Evolutionary conservation across 2,888 invertebrate genomes (phyloP), one percentile per base, ranked within the genome.

Genomic region (Didymodactylos carnosus): DNA sequence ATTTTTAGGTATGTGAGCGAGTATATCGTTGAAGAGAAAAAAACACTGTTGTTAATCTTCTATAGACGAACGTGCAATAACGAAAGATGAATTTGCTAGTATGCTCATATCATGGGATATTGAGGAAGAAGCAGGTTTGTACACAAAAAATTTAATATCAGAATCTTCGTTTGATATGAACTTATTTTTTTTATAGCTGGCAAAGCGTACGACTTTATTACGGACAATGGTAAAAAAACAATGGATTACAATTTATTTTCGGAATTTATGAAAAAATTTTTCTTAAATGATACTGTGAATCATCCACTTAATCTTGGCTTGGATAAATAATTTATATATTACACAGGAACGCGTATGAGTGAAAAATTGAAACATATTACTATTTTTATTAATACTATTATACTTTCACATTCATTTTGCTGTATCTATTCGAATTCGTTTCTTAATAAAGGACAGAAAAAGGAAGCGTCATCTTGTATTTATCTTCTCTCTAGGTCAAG

Each of bases 231-330:
- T 2, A 62, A 72, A 19, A 71, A 71, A 13, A 69, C 43, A n/a
- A 72, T 75, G 72, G 75, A 75, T 39, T 75, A 75, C 19, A 51
- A 72, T 75, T 70, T 75, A 6, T 75, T 75, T 41, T 72, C 72
- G 25, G 72, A 72, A 70, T 72, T 75, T 39, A 53, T 75, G 70
- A 75, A 75, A 35, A 69, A 70, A 62, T 75, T 75, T 53, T 72
- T 75, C 29, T 35, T 72, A 6, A 72, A 53, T 27, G 75, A 75
- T 46, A 46, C 46, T 43, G 49, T 40, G 19, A 72, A 70, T 10
- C 72, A 75, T 71, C 70, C 51, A 39, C 46, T 75, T 39, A 75
- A 75, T 62, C 46, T 75, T 43, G 75, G 75, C 23, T 53, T 75
- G 35, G 75, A 70, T 72, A 23, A 51, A 49, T n/a, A 62, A 19